phyloP scores from a whole-genome alignment of 1,140 invertebrate species.

The Cydia fagiglandana region DNA sequence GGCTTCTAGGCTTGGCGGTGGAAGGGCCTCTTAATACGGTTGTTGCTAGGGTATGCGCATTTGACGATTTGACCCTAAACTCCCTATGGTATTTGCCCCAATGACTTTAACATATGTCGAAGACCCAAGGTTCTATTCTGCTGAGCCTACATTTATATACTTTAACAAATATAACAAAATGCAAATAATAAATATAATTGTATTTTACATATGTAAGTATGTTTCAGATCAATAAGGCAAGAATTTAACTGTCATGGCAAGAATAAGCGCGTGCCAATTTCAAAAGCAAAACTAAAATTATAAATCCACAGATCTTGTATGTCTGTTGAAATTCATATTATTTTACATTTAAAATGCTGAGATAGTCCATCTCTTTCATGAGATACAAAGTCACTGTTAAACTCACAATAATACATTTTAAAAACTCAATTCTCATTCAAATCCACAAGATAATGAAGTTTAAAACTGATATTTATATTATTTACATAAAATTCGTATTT shows the following conservation, averaged over 20 bases:
- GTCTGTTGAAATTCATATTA: neutral
- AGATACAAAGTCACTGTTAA: slow-evolving; percentile 1
- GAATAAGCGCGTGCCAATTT: neutral
- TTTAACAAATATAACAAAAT: slow-evolving; percentile 6
- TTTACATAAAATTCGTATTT: slow-evolving; percentile 60
- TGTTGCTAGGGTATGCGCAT: no score
- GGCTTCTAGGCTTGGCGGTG: no score
- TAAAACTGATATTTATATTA: slow-evolving; percentile 37
- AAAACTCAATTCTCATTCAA: slow-evolving; percentile 50
- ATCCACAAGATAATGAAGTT: slow-evolving; percentile 37
- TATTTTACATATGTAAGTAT: neutral
- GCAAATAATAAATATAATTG: neutral
- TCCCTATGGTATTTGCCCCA: no score
- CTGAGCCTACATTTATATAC: slow-evolving; percentile 4
- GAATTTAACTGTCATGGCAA: slow-evolving; percentile 23
- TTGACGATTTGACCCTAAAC: no score
- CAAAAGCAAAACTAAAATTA: neutral
- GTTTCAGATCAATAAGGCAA: slow-evolving; percentile 3
- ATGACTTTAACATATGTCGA: neutral
- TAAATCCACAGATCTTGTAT: neutral
- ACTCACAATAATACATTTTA: slow-evolving; percentile 2
- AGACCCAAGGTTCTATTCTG: neutral
- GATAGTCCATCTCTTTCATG: neutral
- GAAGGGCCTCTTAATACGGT: no score
- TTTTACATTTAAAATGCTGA: neutral